Evolutionary conservation across 2,888 invertebrate genomes (phyloP), one percentile per base, ranked within the genome.

Genomic region (Punctoribates punctum): DNA sequence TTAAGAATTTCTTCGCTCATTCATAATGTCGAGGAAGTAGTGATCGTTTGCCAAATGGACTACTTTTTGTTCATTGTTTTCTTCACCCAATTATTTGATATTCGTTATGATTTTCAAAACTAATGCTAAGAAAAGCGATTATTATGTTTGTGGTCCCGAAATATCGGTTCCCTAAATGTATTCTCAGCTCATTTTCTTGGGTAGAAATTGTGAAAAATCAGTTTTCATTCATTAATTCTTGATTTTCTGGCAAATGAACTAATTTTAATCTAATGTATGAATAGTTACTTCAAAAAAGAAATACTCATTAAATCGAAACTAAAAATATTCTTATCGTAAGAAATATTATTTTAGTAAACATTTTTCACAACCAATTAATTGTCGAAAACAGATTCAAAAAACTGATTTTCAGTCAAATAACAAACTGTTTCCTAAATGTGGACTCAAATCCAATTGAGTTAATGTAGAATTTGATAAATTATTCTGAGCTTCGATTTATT

Each of bases 401-500:
- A 9, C 15, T 57, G 8, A 27, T 60, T 60, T 27, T 57, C 13
- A 57, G 42, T 42, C 6, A 57, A 57, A 23, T 57, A 57, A 25
- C 1, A 25, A 57, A 23, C n/a, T n/a, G 51, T 51, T 51, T 51
- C 5, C 27, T 27, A 60, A 60, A 60, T 60, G 27, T 60, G 1
- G 27, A 17, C 60, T 27, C 1, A 60, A 60, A 60, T 60, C 27
- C 60, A 13, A 60, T 60, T 60, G 60, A 60, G 27, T 60, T 60
- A 60, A 60, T 60, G 60, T 17, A 27, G 23, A 27, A 27, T 27
- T 60, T 60, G 29, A 60, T 60, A 60, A 60, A 60, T 60, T 60
- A 60, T 60, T 60, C 27, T 27, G 20, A 57, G 25, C 57, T 23
- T 57, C 57, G 60, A 60, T 60, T 60, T 60, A 60, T 60, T 60